Percentiles rank a stretch among this genome's conserved stretches.
Evolutionary conservation across 2,113 vertebrate genomes (phyloP).

Genomic region (Microtus pennsylvanicus): DNA sequence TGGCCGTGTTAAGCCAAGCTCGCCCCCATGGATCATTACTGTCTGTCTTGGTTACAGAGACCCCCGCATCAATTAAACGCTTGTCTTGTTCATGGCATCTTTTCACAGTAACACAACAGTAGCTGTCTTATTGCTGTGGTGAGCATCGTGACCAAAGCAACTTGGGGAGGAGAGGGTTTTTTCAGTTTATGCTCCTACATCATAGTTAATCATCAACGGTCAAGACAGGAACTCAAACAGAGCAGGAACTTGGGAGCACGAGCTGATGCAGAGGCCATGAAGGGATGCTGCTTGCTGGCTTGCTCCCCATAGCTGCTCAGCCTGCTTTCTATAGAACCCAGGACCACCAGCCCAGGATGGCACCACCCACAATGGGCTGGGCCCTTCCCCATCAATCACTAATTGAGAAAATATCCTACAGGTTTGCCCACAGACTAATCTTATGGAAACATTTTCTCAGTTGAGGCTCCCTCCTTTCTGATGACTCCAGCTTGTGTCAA

Average conservation of each 20-base stretch:
- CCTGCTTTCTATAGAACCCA: no score
- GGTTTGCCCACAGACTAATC: neutral
- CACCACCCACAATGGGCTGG: neutral
- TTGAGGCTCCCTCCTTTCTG: neutral
- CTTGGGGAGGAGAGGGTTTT: neutral
- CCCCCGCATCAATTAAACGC: neutral
- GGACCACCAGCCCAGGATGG: neutral
- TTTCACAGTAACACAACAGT: neutral
- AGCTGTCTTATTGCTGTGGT: neutral
- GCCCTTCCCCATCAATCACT: neutral
- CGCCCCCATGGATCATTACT: neutral
- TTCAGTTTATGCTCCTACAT: neutral
- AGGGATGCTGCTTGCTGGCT: neutral
- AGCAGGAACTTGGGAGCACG: neutral
- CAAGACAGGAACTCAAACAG: neutral
- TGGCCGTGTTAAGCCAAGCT: neutral
- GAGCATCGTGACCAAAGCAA: neutral
- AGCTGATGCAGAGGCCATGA: neutral
- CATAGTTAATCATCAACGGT: neutral
- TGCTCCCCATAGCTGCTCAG: no score
- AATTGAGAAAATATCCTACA: neutral
- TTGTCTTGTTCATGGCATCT: neutral
- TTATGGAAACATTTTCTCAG: neutral
- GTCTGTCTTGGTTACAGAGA: neutral
- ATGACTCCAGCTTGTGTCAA: neutral